phyloP scores from a whole-genome alignment of 2,797 vertebrate genomes.

The Aselliscus stoliczkanus region DNA sequence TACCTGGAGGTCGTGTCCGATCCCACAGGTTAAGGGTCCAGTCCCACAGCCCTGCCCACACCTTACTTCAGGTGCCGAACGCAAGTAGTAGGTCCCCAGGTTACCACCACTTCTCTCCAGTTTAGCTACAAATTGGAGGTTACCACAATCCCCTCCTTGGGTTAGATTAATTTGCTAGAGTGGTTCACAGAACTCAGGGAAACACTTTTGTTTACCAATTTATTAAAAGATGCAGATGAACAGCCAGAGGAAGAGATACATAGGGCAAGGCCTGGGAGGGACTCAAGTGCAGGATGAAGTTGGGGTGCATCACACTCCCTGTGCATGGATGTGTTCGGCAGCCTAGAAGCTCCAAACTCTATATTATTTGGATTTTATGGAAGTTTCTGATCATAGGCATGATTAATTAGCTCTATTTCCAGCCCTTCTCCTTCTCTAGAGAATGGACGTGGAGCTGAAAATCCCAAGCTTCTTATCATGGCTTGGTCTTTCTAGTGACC shows the following conservation, averaged over 20 bases:
- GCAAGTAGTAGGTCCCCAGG: not conserved
- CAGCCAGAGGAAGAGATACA: not conserved
- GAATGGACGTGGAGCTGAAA: not conserved
- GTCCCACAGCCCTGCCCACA: not conserved
- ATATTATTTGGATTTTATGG: not conserved
- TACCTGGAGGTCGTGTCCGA: not conserved
- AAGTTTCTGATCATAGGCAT: not conserved
- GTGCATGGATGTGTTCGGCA: not conserved
- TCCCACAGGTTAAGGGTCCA: not conserved
- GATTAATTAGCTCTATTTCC: not conserved
- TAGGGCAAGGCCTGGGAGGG: not conserved
- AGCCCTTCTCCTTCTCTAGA: not conserved
- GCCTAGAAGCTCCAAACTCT: not conserved
- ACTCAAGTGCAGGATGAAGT: not conserved
- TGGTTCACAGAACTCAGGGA: not conserved
- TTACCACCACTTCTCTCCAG: not conserved
- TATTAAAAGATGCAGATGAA: not conserved
- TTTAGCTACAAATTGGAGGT: not conserved
- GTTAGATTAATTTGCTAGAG: not conserved
- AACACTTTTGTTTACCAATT: not conserved
- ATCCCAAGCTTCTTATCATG: not conserved
- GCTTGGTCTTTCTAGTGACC: not conserved
- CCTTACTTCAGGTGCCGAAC: not conserved
- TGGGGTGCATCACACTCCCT: not conserved
- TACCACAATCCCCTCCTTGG: not conserved